Evolutionary conservation across 1,140 invertebrate genomes (phyloP).

Genomic region (Maniola jurtina): DNA sequence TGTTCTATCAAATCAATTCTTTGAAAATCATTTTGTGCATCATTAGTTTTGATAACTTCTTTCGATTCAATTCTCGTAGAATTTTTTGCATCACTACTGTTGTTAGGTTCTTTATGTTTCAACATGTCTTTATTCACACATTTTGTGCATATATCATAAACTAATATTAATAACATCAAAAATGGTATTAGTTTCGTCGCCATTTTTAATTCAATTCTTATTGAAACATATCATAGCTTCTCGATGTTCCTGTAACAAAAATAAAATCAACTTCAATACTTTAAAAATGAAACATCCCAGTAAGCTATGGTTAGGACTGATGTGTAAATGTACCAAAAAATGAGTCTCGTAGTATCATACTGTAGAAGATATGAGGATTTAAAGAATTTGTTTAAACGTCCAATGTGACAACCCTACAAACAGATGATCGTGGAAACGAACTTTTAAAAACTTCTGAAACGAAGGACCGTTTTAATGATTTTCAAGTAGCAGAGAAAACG

Average conservation of each 20-base stretch:
- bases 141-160: not conserved
- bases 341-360: too few species aligned
- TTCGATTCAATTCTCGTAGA: not conserved
- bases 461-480: too few species aligned
- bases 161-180: not conserved
- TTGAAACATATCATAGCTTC: not conserved
- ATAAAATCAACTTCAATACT: too few species aligned
- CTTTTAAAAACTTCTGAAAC: too few species aligned
- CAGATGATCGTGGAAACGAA: too few species aligned
- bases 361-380: too few species aligned
- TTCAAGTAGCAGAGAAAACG: too few species aligned
- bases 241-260: not conserved
- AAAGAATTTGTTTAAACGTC: too few species aligned
- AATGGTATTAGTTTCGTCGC: not conserved
- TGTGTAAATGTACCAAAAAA: too few species aligned
- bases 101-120: not conserved
- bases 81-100: not conserved
- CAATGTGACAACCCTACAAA: too few species aligned
- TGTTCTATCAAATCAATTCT: not conserved
- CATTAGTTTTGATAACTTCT: not conserved
- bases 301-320: too few species aligned
- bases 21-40: not conserved
- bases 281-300: too few species aligned
- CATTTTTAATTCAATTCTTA: not conserved
- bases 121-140: not conserved